Conservation (phyloP, 2,888 invertebrate genomes). For the Euspilapteryx auroguttella region DNA sequence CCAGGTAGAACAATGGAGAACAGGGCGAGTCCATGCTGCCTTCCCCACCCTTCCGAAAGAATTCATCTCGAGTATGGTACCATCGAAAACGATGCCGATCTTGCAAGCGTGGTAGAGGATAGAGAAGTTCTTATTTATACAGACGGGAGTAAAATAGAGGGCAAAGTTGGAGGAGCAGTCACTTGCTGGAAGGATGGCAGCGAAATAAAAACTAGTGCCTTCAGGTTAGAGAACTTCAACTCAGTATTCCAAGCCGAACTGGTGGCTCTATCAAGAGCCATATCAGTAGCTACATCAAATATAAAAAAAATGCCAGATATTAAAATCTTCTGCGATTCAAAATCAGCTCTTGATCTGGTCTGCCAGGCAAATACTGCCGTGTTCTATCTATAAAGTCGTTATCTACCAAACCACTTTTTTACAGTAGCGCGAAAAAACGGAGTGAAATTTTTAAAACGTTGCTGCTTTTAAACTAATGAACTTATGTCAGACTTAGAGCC, state of each 20-base stretch:
- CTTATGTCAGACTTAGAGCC: no score
- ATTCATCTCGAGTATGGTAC: not conserved
- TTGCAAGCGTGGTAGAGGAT: not conserved
- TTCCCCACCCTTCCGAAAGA: not conserved
- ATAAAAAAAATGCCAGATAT: not conserved
- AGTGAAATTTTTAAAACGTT: no score
- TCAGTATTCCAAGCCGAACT: not conserved
- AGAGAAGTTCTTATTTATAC: not conserved
- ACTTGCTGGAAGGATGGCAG: not conserved
- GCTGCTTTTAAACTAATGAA: no score
- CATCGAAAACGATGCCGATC: not conserved
- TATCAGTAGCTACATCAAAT: not conserved
- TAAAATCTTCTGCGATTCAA: not conserved
- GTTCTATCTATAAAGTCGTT: no score
- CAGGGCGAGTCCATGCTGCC: not conserved
- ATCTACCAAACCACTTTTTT: no score
- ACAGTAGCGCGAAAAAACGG: no score
- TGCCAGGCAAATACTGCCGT: not conserved
- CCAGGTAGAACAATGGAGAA: not conserved
- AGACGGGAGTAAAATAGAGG: slow-evolving; percentile 2
- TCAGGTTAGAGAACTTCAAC: not conserved
- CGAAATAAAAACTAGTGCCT: not conserved
- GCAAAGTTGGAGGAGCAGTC: not conserved
- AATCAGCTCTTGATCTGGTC: not conserved
- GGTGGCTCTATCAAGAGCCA: not conserved